Evolutionary conservation across 2,888 invertebrate species (phyloP), one percentile per base, ranked within the genome.

Genomic region (Sisyra nigra): DNA sequence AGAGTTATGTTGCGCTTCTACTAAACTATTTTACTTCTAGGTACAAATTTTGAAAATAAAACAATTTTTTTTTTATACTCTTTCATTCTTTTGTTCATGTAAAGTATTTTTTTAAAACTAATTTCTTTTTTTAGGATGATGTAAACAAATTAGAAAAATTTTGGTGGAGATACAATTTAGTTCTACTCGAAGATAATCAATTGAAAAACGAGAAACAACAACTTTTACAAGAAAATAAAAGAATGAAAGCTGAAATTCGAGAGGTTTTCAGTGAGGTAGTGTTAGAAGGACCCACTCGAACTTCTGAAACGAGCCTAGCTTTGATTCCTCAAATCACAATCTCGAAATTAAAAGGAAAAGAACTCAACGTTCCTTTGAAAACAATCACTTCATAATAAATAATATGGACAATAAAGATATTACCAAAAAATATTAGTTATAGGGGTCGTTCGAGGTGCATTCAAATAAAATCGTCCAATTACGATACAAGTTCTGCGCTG

Each of bases 91-190:
- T n/a, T n/a, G n/a, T 24, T 7, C 24, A 24, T 24, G 3, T 3
- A 24, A 24, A 24, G 7, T 24, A 5, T 24, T 24, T 24, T 24
- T 24, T 24, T 24, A 24, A 24, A 24, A 24, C 3, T 3, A 24
- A 5, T 24, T 24, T 24, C 2, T 24, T 29, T 18, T 40, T 40
- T 18, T 29, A 40, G 40, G 40, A 40, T 29, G 14, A 40, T 3
- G 15, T 13, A 8, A 17, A 52, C 13, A 51, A 55, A 41, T 45
- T 72, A 53, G 68, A 69, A 45, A 61, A 63, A 46, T 68, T 72
- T 53, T 72, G 72, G 72, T 58, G 61, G 50, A 54, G 63, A 7
- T 68, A 60, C 53, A 72, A 68, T 52, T 66, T 66, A 50, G 68
- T 65, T 1, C 52, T 65, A 35, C 49, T 61, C 3, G 57, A 59